Base-by-base conservation (phyloP, 2,888 invertebrate genomes). In the Hymenopus coronatus region DNA sequence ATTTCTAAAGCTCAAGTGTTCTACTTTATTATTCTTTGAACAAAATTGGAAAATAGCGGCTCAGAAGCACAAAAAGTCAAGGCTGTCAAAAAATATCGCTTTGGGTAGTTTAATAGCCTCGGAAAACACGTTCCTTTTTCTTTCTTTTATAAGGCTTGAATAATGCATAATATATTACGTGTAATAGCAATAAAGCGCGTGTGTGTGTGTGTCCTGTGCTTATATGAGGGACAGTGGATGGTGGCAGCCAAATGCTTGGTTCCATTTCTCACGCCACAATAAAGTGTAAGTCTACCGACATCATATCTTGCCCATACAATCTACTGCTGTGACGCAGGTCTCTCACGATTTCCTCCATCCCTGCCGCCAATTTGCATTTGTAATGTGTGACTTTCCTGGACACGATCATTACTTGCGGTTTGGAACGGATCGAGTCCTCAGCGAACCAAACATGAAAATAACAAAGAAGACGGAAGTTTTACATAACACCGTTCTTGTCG, bases 321-420 rank as follows among this genome's bases (percentile, higher is more conserved):
- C 70, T 81, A n/a, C n/a, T 82, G 40, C 54, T 87, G 82, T 87
- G 87, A 87, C 87, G 87, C 87, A 33, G 87, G 82, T 82, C 40
- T 83, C 84, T 82, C 84, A 82, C 84, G 84, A 84, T 28, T 33
- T 27, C 85, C 85, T 33, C 28, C 85, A 46, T 84, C 81, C 84
- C 28, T 27, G 30, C 70, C 88, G 82, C 84, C 90, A 90, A 90
- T 90, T 90, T 90, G 90, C 90, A 90, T 90, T 85, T 82, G 85
- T 90, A 90, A 90, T 90, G 90, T 90, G 90, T 88, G 90, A 90
- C 87, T 87, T 87, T 82, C 33, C 82, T 82, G 81, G 82, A 82
- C 82, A 82, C 20, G 54, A 87, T 82, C 87, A 9, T 25, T n/a
- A 9, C 33, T 14, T 54, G 28, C 86, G 27, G 46, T 84, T 84